Conservation (phyloP, 2,113 vertebrate species). For the Myotis lucifugus region DNA sequence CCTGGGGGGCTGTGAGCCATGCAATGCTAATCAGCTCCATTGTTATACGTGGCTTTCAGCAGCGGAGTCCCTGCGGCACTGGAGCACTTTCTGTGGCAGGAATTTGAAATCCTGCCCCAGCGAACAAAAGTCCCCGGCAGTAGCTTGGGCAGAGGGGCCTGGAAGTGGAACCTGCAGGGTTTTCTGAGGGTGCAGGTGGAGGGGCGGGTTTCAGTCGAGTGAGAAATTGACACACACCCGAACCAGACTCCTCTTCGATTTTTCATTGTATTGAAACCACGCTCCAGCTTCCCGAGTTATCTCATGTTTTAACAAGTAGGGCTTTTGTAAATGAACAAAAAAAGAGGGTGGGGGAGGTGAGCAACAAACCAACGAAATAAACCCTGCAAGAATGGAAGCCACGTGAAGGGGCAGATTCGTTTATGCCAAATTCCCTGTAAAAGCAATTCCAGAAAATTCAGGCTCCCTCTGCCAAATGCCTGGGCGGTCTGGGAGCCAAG, state of each 20-base stretch:
- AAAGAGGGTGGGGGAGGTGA: fast-evolving
- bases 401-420: slow-evolving; percentile 9
- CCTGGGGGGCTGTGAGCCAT: slow-evolving; percentile 83
- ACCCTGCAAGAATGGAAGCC: slow-evolving; percentile 56
- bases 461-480: slow-evolving; percentile 54
- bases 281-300: slow-evolving; percentile 44
- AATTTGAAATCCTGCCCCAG: slow-evolving; percentile 82
- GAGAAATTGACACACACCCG: slow-evolving; percentile 57
- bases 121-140: slow-evolving; percentile 71
- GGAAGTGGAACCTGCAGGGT: slow-evolving; percentile 66
- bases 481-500: slow-evolving; percentile 15
- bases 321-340: background rate
- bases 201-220: slow-evolving; percentile 14
- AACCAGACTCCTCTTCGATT: slow-evolving; percentile 64
- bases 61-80: slow-evolving; percentile 79
- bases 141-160: slow-evolving; percentile 71
- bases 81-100: slow-evolving; percentile 78
- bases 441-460: slow-evolving; percentile 65
- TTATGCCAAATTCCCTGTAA: slow-evolving; percentile 32
- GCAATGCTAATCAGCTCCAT: slow-evolving; percentile 86
- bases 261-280: slow-evolving; percentile 71
- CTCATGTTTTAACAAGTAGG: slow-evolving; percentile 62
- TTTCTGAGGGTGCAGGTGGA: slow-evolving; percentile 71
- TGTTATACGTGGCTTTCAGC: slow-evolving; percentile 85
- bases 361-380: background rate